These are phyloP conservation scores for Diadophis punctatus DNA, from an alignment of 2,113 vertebrate genomes.

Conservation along the genomic window DNA sequence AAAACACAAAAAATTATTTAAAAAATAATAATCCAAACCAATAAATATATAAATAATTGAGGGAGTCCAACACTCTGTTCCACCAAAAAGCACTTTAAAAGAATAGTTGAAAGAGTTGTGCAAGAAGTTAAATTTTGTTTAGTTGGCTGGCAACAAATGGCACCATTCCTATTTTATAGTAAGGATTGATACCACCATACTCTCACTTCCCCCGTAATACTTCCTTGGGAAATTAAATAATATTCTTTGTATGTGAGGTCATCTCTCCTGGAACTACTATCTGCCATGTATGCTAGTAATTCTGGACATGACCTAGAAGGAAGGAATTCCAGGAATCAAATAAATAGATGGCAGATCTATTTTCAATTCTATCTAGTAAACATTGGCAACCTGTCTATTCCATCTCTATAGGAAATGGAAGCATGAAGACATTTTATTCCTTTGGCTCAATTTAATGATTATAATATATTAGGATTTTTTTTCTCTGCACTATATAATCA, in stretches of 20 bases:
- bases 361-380: neutral
- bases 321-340: neutral
- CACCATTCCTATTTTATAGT: neutral
- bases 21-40: neutral
- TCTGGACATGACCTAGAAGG: neutral
- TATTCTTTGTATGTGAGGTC: neutral
- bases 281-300: neutral
- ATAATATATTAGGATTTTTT: neutral
- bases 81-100: neutral
- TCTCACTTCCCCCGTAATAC: neutral
- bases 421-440: neutral
- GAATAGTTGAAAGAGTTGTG: too few relatives aligned
- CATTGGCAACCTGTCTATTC: neutral
- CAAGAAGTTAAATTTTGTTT: neutral
- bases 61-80: neutral
- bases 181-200: neutral
- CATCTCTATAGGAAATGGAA: neutral
- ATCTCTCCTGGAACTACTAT: neutral
- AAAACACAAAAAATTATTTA: too few relatives aligned
- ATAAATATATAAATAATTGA: neutral
- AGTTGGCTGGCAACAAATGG: neutral
- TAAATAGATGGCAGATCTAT: neutral
- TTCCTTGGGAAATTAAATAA: neutral
- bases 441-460: neutral
- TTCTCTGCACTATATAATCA: neutral